Conservation (phyloP, 2,888 invertebrate species). For the Coleophora flavipennella region DNA sequence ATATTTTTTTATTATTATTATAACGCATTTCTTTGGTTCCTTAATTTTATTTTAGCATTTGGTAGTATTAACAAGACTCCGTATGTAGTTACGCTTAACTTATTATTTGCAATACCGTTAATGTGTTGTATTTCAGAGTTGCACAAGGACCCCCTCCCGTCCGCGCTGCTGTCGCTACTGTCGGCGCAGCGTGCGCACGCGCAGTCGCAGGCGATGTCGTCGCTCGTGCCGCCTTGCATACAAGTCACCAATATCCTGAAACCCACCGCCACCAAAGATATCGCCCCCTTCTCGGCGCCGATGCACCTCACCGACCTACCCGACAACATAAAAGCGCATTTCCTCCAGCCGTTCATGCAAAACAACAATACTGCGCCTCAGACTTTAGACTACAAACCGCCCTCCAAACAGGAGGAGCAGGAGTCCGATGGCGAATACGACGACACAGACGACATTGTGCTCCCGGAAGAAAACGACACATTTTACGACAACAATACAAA, state of each 20-base stretch:
- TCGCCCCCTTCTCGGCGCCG: constrained; percentile 16
- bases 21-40: constrained; percentile 74
- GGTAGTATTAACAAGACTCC: constrained; percentile 70
- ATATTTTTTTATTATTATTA: constrained; percentile 47
- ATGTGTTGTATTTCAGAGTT: constrained; percentile 64
- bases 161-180: constrained; percentile 63
- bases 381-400: constrained; percentile 31
- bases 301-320: constrained; percentile 23
- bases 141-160: constrained; percentile 54
- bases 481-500: constrained; percentile 28
- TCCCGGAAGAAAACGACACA: constrained; percentile 55
- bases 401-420: constrained; percentile 51
- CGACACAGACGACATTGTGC: constrained; percentile 67
- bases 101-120: constrained; percentile 61
- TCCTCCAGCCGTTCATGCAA: constrained; percentile 51
- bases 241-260: constrained; percentile 34
- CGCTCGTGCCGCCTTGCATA: constrained; percentile 40
- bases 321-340: constrained; percentile 43
- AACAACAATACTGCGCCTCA: constrained; percentile 42
- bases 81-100: constrained; percentile 58
- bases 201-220: constrained; percentile 28
- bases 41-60: constrained; percentile 68
- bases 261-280: constrained; percentile 21
- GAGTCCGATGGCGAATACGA: constrained; percentile 67
- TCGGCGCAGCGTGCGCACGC: constrained; percentile 36